These are phyloP conservation scores for Falco naumanni DNA, from an alignment of 2,797 vertebrate genomes.

Conservation along the genomic window DNA sequence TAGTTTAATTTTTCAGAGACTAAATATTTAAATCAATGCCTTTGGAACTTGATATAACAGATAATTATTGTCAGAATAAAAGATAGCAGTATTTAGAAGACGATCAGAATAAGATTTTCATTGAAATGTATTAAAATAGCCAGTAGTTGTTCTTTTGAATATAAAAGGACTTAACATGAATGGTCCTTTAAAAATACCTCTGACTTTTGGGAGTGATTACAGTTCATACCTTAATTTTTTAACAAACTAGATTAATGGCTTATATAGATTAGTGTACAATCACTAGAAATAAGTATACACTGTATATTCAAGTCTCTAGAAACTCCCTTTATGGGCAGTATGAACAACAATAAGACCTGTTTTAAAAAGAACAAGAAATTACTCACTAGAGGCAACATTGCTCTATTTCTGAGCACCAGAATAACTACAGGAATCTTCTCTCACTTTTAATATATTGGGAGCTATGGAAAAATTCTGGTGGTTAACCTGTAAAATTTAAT, in stretches of 20 bases:
- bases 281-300: background rate
- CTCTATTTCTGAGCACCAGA: background rate
- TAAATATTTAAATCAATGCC: background rate
- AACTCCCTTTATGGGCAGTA: background rate
- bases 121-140: background rate
- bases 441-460: background rate
- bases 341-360: background rate
- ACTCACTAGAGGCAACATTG: background rate
- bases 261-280: background rate
- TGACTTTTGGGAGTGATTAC: background rate
- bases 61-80: background rate
- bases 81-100: background rate
- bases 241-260: background rate
- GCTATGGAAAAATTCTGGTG: background rate
- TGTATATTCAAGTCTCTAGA: background rate
- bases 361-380: background rate
- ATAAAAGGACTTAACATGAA: background rate
- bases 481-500: background rate
- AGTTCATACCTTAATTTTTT: background rate
- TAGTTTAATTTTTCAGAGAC: background rate
- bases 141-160: background rate
- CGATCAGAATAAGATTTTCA: background rate
- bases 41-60: background rate
- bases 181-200: background rate
- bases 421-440: background rate